Evolutionary conservation across 1,140 invertebrate species (phyloP).

Genomic region (Drosophila triauraria): DNA sequence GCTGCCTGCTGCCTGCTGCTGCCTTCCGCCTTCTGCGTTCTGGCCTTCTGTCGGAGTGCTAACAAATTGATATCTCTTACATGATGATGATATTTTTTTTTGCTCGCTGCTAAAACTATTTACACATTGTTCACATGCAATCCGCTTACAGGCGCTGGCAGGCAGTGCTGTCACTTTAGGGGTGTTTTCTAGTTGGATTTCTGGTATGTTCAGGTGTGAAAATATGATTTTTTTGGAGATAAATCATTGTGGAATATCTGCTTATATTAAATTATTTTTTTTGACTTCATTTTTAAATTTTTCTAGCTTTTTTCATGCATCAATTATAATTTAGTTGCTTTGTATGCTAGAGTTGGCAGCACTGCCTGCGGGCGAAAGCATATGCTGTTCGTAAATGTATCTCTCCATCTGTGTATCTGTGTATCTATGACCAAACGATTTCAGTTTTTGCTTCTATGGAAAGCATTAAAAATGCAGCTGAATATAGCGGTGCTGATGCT

Average conservation of each 20-base stretch:
- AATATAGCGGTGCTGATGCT: slow-evolving; percentile 42
- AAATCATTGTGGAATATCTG: too few relatives aligned
- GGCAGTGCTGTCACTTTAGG: not conserved
- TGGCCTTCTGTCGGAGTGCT: slow-evolving; percentile 14
- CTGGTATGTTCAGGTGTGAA: not conserved
- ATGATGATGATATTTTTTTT: slow-evolving; percentile 56
- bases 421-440: slow-evolving; percentile 20
- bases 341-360: not conserved
- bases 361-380: not conserved
- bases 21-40: not conserved
- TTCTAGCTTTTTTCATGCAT: too few relatives aligned
- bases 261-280: too few relatives aligned
- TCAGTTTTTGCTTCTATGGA: slow-evolving; percentile 57
- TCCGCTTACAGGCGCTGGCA: slow-evolving; percentile 1
- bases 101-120: slow-evolving; percentile 40
- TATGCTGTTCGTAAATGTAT: slow-evolving; percentile 33
- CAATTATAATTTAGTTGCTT: too few relatives aligned
- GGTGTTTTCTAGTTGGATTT: not conserved
- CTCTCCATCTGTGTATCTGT: slow-evolving; percentile 19
- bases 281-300: too few relatives aligned
- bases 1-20: not conserved
- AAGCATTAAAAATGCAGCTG: slow-evolving; percentile 74
- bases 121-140: slow-evolving; percentile 59
- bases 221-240: not conserved
- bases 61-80: slow-evolving; percentile 70